phyloP scores from a whole-genome alignment of 2,113 vertebrate genomes.

The Coptodon rendalli region DNA sequence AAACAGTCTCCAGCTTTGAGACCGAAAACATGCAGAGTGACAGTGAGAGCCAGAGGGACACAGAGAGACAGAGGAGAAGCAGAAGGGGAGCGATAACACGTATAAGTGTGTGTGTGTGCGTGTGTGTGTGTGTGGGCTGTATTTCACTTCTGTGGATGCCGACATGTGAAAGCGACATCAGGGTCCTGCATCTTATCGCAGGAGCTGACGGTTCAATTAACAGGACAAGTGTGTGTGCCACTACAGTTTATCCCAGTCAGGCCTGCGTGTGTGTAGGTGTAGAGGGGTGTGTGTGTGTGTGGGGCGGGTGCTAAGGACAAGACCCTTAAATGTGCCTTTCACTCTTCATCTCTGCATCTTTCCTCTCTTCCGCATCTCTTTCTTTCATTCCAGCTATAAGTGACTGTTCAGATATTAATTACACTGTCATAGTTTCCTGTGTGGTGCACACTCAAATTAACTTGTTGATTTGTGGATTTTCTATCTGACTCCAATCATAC shows the following conservation, averaged over 20 bases:
- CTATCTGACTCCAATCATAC: not conserved
- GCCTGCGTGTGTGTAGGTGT: not conserved
- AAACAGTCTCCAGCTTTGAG: conserved; percentile 55
- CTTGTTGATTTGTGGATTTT: not conserved
- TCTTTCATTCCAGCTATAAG: not conserved
- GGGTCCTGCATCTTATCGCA: conserved; percentile 52
- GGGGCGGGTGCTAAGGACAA: not conserved
- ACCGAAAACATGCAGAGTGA: conserved; percentile 58
- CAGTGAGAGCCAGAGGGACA: conserved; percentile 54
- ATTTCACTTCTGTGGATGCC: conserved; percentile 20
- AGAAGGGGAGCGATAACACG: conserved; percentile 8
- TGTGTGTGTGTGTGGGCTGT: conserved; percentile 6
- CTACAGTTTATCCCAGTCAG: conserved; percentile 38
- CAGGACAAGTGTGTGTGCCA: conserved; percentile 42
- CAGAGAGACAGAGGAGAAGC: not conserved
- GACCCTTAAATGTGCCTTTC: not conserved
- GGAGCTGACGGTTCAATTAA: conserved; percentile 64
- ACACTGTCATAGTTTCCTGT: conserved; percentile 1
- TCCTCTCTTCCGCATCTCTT: not conserved
- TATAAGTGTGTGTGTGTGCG: not conserved
- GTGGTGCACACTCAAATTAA: not conserved
- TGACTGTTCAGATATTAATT: conserved; percentile 28
- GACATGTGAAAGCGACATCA: conserved; percentile 52
- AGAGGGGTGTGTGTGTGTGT: not conserved
- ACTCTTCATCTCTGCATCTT: not conserved